A percentile compares a stretch with the other conserved stretches of the same genome.
phyloP scores from a whole-genome alignment of 2,888 invertebrate genomes.

The Dascillus cervinus region DNA sequence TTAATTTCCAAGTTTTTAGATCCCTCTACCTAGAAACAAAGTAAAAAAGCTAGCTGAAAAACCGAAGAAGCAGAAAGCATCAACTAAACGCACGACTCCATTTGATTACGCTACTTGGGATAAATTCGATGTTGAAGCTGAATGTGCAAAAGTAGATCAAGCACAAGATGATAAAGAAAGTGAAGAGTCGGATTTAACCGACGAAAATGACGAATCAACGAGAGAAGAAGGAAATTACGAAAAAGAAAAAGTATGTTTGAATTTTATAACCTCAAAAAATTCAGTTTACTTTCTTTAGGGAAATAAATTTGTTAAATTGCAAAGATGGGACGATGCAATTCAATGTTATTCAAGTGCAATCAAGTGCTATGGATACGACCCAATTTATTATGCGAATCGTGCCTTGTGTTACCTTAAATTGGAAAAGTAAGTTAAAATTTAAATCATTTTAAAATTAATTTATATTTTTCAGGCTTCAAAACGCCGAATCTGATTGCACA shows the following conservation, averaged over 20 bases:
- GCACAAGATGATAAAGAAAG: conserved; percentile 42
- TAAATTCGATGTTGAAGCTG: conserved; percentile 68
- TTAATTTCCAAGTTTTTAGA: no score
- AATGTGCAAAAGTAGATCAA: conserved; percentile 56
- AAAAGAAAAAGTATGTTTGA: conserved; percentile 55
- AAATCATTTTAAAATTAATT: conserved; percentile 3
- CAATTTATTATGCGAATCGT: conserved; percentile 79
- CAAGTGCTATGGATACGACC: conserved; percentile 66
- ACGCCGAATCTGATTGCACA: conserved; percentile 74
- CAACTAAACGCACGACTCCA: conserved; percentile 45
- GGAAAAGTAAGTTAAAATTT: conserved; percentile 54
- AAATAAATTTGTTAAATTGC: conserved; percentile 68
- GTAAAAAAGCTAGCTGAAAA: conserved; percentile 28
- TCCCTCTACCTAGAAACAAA: conserved; percentile 18
- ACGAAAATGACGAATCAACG: conserved; percentile 48
- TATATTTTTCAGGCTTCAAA: conserved; percentile 47
- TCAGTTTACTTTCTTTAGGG: conserved; percentile 58
- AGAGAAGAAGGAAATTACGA: conserved; percentile 58
- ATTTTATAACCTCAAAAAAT: conserved; percentile 3
- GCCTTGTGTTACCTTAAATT: conserved; percentile 80
- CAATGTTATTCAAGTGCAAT: conserved; percentile 84
- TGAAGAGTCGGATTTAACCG: conserved; percentile 37
- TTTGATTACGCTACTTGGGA: conserved; percentile 70
- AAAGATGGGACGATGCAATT: conserved; percentile 81
- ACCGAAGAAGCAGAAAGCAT: conserved; percentile 19